Base-by-base conservation (phyloP, 2,888 invertebrate species). In the Dicycla oo region DNA sequence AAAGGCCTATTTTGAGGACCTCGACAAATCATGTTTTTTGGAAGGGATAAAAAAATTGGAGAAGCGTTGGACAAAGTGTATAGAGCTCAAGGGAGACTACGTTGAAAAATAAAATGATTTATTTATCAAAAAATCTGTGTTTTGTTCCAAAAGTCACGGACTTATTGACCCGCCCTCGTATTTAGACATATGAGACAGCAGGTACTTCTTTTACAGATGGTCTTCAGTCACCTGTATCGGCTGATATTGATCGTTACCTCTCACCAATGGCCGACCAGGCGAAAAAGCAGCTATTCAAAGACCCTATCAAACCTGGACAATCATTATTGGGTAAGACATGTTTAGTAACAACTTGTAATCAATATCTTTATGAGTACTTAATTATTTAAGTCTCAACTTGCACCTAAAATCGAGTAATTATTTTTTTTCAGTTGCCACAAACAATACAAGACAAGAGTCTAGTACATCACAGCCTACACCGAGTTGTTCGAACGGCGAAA, bases 161-260 rank as follows among this genome's bases (percentile, higher is more conserved):
- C n/a, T n/a, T n/a, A n/a, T n/a, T n/a, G n/a, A n/a, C n/a, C n/a
- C n/a, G n/a, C n/a, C n/a, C n/a, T n/a, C n/a, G n/a, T n/a, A n/a
- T n/a, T n/a, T n/a, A n/a, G n/a, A n/a, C n/a, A n/a, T 20, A 30
- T 34, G 10, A 49, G 49, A 62, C 45, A 62, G 6, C 30, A 30
- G 30, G n/a, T 18, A 34, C 3, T 34, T 62, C 2, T 51, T 58
- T 87, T 82, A 38, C 87, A 94, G 92, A 89, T 86, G 91, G 93
- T 69, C 86, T 96, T 7, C 96, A 96, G 82, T 97, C 97, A 0
- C 97, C 97, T 0, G 94, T 96, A 54, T 96, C 96, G n/a, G 95
- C 96, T 38, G 96, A 96, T 1, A 94, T 96, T 61, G 97, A 97
- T 79, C 95, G 97, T 20, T 97, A 97, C 90, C 96, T 97, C 69